Base-by-base conservation (phyloP, 2,797 vertebrate genomes). In the Smutsia gigantea region DNA sequence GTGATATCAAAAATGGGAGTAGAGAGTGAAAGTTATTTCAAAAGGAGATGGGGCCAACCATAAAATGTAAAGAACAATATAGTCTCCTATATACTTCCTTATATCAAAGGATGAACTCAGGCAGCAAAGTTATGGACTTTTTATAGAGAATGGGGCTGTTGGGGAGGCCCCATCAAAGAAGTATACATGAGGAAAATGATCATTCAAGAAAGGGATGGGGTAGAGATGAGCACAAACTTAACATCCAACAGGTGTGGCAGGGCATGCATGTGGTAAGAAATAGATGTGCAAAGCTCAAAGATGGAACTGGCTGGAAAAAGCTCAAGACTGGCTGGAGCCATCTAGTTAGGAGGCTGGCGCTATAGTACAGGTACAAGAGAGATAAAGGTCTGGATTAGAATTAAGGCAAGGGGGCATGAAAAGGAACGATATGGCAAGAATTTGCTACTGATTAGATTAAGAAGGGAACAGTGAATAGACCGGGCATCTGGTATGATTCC, bases 391-490 rank as follows among this genome's bases (percentile, higher is more conserved):
- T 75, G 49, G 93, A 87, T 97, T 93, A 81, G 92, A 88, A 87
- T 51, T n/a, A 37, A 69, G 42, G 85, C 77, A 49, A 13, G n/a
- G 61, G 34, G 53, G 63, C 53, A 83, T 87, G 84, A 69, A 96
- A 96, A 94, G 83, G 64, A 84, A 78, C 46, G 89, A 68, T 95
- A 55, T 75, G 85, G 91, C 75, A 96, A 93, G 97, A 95, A 97
- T 96, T 94, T 94, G 91, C 49, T 13, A 6, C 95, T 97, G 87
- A 97, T 95, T 97, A 93, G 93, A 96, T 97, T 97, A 96, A 92
- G 75, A 34, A 88, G 63, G 64, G 63, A 68, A 75, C 49, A 34
- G 55, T 51, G 49, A 89, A 69, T 23, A 61, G 64, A 63, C 87
- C 34, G 17, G 86, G 95, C 88, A 83, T 93, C 90, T 97, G 97